These are phyloP conservation scores for Pachyuromys duprasi DNA, from an alignment of 2,797 vertebrate genomes.

Conservation along the genomic window DNA sequence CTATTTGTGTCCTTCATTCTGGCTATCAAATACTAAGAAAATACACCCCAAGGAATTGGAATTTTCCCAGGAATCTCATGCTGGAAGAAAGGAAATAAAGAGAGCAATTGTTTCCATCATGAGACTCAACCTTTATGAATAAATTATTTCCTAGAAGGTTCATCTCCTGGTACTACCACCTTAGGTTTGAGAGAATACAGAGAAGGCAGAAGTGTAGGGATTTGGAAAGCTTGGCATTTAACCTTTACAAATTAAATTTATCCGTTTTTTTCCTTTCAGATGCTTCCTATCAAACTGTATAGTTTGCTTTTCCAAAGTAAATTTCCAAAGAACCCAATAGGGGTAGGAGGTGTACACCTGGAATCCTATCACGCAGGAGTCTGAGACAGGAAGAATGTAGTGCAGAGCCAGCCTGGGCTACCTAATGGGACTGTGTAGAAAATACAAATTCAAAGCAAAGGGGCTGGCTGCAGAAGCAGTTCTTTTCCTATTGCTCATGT, in stretches of 20 bases:
- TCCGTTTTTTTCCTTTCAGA: not conserved
- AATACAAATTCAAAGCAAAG: not conserved
- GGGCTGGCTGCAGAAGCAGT: not conserved
- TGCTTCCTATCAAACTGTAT: not conserved
- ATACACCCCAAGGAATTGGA: not conserved
- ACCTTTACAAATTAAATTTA: not conserved
- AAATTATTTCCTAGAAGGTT: not conserved
- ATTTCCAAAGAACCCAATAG: not conserved
- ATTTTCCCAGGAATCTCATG: not conserved
- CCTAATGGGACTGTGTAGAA: not conserved
- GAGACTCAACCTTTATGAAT: not conserved
- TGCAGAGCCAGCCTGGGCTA: not conserved
- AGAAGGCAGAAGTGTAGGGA: no score
- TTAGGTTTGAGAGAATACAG: not conserved
- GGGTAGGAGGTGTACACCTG: no score
- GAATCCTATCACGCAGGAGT: not conserved
- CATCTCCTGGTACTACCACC: not conserved
- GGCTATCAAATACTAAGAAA: not conserved
- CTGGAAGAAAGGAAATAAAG: no score
- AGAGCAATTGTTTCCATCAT: not conserved
- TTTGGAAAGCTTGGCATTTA: not conserved
- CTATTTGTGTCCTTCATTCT: not conserved
- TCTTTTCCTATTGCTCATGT: not conserved
- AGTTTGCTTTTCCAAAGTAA: not conserved
- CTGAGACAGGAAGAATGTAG: not conserved